Evolutionary conservation across 2,888 invertebrate species (phyloP), one percentile per base, ranked within the genome.

Genomic region (Crioceris asparagi): DNA sequence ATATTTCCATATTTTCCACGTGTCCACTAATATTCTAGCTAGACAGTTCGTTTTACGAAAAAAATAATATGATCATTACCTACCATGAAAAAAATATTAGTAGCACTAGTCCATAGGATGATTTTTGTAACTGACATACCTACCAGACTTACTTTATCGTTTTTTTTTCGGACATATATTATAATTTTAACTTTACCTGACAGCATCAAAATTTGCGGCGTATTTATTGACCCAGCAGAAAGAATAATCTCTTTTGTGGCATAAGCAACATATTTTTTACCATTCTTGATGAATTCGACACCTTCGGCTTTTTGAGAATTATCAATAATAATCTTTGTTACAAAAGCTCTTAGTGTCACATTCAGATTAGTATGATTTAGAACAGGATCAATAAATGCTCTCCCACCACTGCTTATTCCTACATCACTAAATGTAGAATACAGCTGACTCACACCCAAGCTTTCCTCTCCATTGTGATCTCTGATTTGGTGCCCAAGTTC

Each of bases 201-300:
- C 1, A 91, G 63, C 85, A 90, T 85, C 37, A 92, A 65, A 35
- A 92, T 63, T 55, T 91, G 90, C 0, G 43, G 43, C 3, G 40
- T 32, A 17, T 90, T 90, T 19, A 92, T 82, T 1, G 90, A 78
- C 0, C 92, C 91, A 0, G 86, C 88, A n/a, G 86, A 79, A 19
- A 92, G 57, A 30, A 91, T 82, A 0, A 92, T 74, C 59, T 86
- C 86, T 50, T 81, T 80, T 34, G 72, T 72, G 0, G 85, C 86
- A 36, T 72, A 67, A 1, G 79, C 77, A 0, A 72, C 66, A 51
- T 75, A 75, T 35, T 71, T 72, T 19, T 70, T 66, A 3, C 82
- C 83, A 45, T 78, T 71, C 46, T 82, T 75, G 1, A 78, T 62
- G 53, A 80, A 85, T 54, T 84, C 81, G 0, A 86, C 82, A 0